Conservation (phyloP, 2,888 invertebrate species). For the Polietes domitor region DNA sequence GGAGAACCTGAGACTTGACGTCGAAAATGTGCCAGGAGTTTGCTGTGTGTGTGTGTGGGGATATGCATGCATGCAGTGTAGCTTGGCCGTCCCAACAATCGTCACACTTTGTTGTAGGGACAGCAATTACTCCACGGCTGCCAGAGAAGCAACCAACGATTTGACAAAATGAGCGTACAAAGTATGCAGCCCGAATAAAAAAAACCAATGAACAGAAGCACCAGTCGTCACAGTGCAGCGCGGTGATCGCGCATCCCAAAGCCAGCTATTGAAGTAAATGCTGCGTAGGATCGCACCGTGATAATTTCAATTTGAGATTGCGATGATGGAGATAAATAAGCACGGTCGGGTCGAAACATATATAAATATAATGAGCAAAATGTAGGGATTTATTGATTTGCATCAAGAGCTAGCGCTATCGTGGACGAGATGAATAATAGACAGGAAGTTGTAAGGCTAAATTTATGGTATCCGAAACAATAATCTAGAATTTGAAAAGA, state of each 20-base stretch:
- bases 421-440: background rate
- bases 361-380: slow-evolving; percentile 6
- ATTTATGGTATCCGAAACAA: too few relatives aligned
- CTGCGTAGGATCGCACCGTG: slow-evolving; percentile 10
- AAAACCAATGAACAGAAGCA: slow-evolving; percentile 4
- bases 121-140: slow-evolving; percentile 29
- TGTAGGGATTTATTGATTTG: background rate
- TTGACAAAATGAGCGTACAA: slow-evolving; percentile 29
- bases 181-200: slow-evolving; percentile 15
- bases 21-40: background rate
- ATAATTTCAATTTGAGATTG: slow-evolving; percentile 8
- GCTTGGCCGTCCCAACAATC: background rate
- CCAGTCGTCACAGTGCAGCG: background rate
- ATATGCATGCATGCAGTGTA: slow-evolving; percentile 14
- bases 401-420: background rate
- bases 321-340: slow-evolving; percentile 21
- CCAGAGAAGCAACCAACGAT: slow-evolving; percentile 6
- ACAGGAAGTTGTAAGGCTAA: background rate
- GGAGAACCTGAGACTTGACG: background rate
- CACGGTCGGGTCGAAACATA: background rate
- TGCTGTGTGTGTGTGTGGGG: background rate
- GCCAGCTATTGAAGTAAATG: background rate
- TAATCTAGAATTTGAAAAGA: too few relatives aligned
- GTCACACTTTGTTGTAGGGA: slow-evolving; percentile 10
- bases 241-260: slow-evolving; percentile 9